These are phyloP conservation scores for Paratrypauchen microcephalus DNA, from an alignment of 2,797 vertebrate species.

Conservation along the genomic window DNA sequence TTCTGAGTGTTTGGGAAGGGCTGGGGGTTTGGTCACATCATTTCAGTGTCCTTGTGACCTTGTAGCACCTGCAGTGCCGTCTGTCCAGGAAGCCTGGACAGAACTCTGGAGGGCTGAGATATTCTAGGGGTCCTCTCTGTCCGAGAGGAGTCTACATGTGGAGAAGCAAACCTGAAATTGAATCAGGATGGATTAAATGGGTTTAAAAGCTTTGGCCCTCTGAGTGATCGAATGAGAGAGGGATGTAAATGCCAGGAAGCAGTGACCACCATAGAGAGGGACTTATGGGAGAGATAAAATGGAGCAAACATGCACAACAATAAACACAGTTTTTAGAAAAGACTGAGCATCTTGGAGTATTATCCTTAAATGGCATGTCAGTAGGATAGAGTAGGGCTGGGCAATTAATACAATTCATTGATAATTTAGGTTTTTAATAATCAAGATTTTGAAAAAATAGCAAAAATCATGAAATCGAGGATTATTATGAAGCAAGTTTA, in stretches of 20 bases:
- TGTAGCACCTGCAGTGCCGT: slow-evolving; percentile 47
- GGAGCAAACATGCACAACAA: slow-evolving; percentile 3
- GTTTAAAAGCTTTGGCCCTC: slow-evolving; percentile 59
- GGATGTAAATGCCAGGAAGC: slow-evolving; percentile 41
- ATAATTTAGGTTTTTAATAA: too few relatives aligned
- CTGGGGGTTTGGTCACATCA: slow-evolving; percentile 37
- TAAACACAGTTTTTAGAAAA: slow-evolving; percentile 6
- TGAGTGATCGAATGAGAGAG: slow-evolving; percentile 60
- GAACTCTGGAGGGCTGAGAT: slow-evolving; percentile 57
- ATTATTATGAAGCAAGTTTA: too few relatives aligned
- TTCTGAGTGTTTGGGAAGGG: slow-evolving; percentile 29
- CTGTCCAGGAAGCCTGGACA: slow-evolving; percentile 38
- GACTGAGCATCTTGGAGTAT: slow-evolving; percentile 26
- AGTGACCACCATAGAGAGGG: slow-evolving; percentile 15
- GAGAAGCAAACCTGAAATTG: slow-evolving; percentile 56
- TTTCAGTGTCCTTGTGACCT: slow-evolving; percentile 22
- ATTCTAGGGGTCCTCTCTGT: slow-evolving; percentile 55
- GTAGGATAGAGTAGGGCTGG: too few relatives aligned
- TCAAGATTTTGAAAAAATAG: too few relatives aligned
- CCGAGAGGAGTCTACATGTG: slow-evolving; percentile 34
- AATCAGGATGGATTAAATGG: slow-evolving; percentile 59
- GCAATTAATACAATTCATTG: too few relatives aligned
- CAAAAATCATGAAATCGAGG: too few relatives aligned
- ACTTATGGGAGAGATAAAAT: slow-evolving; percentile 3
- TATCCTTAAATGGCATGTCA: background rate